Evolutionary conservation across 2,888 invertebrate genomes (phyloP).

Genomic region (Scrobipalpa costella): DNA sequence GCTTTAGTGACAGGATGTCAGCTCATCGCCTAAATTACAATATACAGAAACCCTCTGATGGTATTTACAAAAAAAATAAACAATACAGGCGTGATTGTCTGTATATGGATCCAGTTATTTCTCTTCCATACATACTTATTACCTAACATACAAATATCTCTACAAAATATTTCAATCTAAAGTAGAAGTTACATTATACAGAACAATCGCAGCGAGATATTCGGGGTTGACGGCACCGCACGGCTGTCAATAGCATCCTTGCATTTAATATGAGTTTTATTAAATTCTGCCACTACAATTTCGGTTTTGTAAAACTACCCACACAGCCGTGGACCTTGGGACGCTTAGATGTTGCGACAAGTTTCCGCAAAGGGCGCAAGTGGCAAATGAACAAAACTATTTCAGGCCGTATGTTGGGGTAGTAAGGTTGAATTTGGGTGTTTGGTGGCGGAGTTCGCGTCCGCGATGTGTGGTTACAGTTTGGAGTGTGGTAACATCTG

Average conservation of each 20-base stretch:
- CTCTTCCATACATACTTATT: too few relatives aligned
- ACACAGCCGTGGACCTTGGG: slow-evolving; percentile 60
- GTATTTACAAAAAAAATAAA: too few relatives aligned
- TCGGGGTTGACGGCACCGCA: slow-evolving; percentile 32
- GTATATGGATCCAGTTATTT: too few relatives aligned
- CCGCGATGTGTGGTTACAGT: slow-evolving; percentile 47
- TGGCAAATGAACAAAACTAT: background rate
- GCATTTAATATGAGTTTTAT: slow-evolving; percentile 73
- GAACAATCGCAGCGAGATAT: background rate
- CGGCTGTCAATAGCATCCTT: slow-evolving; percentile 68
- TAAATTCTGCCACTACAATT: slow-evolving; percentile 68
- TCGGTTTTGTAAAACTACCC: slow-evolving; percentile 77
- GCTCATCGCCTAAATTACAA: too few relatives aligned
- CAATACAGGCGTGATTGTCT: too few relatives aligned
- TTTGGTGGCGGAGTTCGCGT: slow-evolving; percentile 36
- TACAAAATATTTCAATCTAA: background rate
- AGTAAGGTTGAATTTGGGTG: slow-evolving; percentile 41
- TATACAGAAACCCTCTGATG: too few relatives aligned
- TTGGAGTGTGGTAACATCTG: slow-evolving; percentile 78
- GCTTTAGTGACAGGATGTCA: too few relatives aligned
- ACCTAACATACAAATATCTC: too few relatives aligned
- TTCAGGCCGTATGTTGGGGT: background rate
- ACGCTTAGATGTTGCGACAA: slow-evolving; percentile 43
- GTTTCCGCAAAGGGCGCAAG: background rate
- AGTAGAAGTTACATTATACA: background rate